phyloP scores from a whole-genome alignment of 2,888 invertebrate genomes.

The Polydrusus cervinus region DNA sequence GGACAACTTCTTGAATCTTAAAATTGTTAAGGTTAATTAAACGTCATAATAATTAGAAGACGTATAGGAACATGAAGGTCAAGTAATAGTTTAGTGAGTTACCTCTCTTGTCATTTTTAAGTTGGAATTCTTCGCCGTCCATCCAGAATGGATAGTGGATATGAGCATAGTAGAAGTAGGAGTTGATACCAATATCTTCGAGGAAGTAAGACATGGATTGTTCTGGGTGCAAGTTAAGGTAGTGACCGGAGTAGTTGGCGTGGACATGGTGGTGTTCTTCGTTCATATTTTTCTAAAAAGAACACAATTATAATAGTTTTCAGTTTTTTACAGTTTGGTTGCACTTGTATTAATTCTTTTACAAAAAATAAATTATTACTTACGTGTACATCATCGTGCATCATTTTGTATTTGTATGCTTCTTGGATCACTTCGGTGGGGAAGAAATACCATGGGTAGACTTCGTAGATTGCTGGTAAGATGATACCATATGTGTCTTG shows the following conservation, averaged over 20 bases:
- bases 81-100: neutral
- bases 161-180: constrained; percentile 77
- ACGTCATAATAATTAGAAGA: no score
- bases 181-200: constrained; percentile 81
- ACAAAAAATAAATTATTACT: neutral
- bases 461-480: constrained; percentile 82
- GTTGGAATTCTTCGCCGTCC: constrained; percentile 71
- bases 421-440: constrained; percentile 80
- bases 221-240: constrained; percentile 75
- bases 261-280: constrained; percentile 73
- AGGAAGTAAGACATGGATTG: constrained; percentile 79
- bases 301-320: neutral
- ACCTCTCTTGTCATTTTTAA: constrained; percentile 76
- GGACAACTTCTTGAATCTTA: no score
- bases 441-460: constrained; percentile 82
- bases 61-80: neutral
- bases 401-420: constrained; percentile 78
- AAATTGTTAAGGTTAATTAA: neutral
- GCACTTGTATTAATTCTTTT: neutral
- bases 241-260: constrained; percentile 77
- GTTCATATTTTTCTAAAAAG: constrained; percentile 66
- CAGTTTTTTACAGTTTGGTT: neutral
- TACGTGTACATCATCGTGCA: constrained; percentile 65
- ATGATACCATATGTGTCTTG: constrained; percentile 78
- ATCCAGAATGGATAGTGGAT: constrained; percentile 80